Evolutionary conservation across 1,140 invertebrate species (phyloP).

Genomic region (Aphelinus atriplicis): DNA sequence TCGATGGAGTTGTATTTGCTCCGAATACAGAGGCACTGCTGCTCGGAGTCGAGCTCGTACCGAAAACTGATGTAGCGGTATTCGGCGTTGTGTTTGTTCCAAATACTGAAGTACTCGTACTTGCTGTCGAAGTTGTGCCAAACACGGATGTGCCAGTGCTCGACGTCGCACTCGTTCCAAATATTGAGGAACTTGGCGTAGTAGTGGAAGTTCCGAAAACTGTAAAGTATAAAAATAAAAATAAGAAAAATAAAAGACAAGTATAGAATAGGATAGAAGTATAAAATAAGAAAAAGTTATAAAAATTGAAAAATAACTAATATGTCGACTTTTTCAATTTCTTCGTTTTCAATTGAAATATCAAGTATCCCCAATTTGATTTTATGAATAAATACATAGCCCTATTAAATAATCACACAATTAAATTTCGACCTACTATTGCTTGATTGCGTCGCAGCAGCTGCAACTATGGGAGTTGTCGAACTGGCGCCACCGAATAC

Average conservation of each 20-base stretch:
- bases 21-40: background rate
- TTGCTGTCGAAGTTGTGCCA: background rate
- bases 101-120: constrained; percentile 6
- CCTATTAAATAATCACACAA: no score
- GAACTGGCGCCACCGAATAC: constrained; percentile 1
- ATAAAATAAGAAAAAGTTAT: no score
- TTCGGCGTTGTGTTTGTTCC: background rate
- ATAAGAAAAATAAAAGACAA: no score
- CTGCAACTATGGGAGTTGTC: background rate
- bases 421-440: no score
- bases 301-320: no score
- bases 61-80: background rate
- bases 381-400: no score
- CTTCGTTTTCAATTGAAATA: no score
- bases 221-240: no score
- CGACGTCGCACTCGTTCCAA: background rate
- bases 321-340: no score
- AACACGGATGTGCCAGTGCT: background rate
- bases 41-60: background rate
- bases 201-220: background rate
- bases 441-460: no score
- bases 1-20: background rate
- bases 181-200: background rate
- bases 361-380: no score
- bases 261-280: no score